Evolutionary conservation across 2,113 vertebrate genomes (phyloP), one percentile per base, ranked within the genome.

Genomic region (Oophaga pumilio): DNA sequence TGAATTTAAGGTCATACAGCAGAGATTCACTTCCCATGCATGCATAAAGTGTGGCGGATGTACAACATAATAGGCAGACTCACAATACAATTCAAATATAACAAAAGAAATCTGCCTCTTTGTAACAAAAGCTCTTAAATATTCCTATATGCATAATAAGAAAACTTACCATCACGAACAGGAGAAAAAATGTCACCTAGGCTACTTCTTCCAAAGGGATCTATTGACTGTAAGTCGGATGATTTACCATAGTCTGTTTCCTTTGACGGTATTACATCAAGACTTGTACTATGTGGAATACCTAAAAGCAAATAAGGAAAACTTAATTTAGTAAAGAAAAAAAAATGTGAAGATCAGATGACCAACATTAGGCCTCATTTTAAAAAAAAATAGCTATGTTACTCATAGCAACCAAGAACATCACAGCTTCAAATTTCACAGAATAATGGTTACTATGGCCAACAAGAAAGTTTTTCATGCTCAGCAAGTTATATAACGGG

Each of bases 131-230:
- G 59, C 57, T 1, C 50, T 26, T 82, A 82, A 8, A 66, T 17
- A 59, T 80, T 17, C 2, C 6, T 66, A 0, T 64, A 2, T 33
- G n/a, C 1, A 2, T 33, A 50, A 1, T 11, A 10, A 33, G 49
- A 1, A 20, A 76, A 93, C 96, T 95, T 91, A 99, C 97, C 98
- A 62, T 98, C 97, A 90, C 97, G 94, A 59, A 96, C 64, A 5
- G 97, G 98, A 91, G 97, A 99, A 92, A 99, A 98, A 79, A 98
- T 86, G 89, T 98, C 97, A 81, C 95, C 93, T 91, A 98, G 93
- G 91, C 98, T 99, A 93, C 91, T 97, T 74, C 94, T 94, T 74
- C 95, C 90, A 15, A 95, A 90, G 52, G 92, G 91, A 89, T 93
- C 94, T 85, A 95, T 90, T 91, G 90, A 94, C 77, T 92, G 96